Conservation (phyloP, 37 sponge, comb jelly and placozoan genomes). For the Haliclona indistincta region DNA sequence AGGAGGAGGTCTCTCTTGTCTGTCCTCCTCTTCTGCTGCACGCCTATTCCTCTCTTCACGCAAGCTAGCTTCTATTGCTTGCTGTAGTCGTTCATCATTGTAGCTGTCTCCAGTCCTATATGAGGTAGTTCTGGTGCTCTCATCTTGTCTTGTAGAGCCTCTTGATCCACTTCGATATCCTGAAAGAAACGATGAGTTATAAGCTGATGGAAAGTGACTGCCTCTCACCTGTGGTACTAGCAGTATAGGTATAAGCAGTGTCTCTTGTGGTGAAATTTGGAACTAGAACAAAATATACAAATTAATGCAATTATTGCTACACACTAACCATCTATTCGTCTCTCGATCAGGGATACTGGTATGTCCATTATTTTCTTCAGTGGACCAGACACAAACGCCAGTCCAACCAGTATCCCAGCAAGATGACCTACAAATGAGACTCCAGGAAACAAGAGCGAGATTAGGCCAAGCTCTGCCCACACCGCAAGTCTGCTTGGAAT, state of each 20-base stretch:
- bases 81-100: constrained; percentile 75
- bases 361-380: constrained; percentile 68
- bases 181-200: constrained; percentile 1
- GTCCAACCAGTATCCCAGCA: constrained; percentile 94
- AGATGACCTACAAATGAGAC: constrained; percentile 97
- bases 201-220: too few relatives aligned
- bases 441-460: constrained; percentile 86
- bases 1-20: constrained; percentile 12
- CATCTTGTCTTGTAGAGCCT: not conserved
- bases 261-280: too few relatives aligned
- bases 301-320: too few relatives aligned
- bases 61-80: constrained; percentile 80
- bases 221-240: constrained; percentile 37
- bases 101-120: not conserved
- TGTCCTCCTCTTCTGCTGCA: not conserved
- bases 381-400: constrained; percentile 79
- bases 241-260: constrained; percentile 42
- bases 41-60: constrained; percentile 25
- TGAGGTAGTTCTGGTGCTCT: not conserved
- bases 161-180: not conserved
- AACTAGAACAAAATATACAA: too few relatives aligned
- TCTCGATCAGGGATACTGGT: constrained; percentile 26
- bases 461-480: constrained; percentile 93
- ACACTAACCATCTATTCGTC: not conserved
- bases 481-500: constrained; percentile 82